Evolutionary conservation across 1,140 invertebrate genomes (phyloP).

Genomic region (Bombus terrestris): DNA sequence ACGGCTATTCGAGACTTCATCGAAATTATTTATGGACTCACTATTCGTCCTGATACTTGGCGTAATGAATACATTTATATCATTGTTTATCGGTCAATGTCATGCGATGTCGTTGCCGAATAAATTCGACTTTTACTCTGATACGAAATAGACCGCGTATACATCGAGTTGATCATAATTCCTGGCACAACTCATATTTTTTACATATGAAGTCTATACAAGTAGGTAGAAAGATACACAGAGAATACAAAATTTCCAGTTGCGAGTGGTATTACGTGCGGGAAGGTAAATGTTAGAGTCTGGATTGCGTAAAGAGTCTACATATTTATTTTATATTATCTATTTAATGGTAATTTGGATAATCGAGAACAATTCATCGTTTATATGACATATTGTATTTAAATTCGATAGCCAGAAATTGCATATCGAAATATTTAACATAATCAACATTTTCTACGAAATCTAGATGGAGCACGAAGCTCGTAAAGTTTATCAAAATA

Average conservation of each 20-base stretch:
- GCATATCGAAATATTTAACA: no score
- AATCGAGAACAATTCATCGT: no score
- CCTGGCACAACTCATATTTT: conserved; percentile 37
- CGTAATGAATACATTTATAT: not conserved
- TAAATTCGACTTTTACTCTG: conserved; percentile 33
- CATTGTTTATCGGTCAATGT: not conserved
- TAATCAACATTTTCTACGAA: no score
- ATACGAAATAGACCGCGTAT: conserved; percentile 12
- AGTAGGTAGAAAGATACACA: not conserved
- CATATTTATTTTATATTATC: no score
- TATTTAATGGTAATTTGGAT: not conserved
- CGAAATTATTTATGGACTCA: not conserved
- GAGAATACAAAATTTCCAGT: conserved; percentile 38
- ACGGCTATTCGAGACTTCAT: not conserved
- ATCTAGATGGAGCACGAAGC: not conserved
- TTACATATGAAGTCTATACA: conserved; percentile 16
- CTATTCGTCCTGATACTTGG: not conserved
- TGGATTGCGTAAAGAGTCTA: not conserved
- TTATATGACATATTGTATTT: no score
- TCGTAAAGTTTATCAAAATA: not conserved
- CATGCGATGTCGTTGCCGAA: not conserved
- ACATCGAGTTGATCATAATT: conserved; percentile 24
- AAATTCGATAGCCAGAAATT: not conserved
- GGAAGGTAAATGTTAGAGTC: not conserved
- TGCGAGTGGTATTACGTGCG: conserved; percentile 2